phyloP scores from a whole-genome alignment of 2,888 invertebrate species.

The Mesochorus sp. region DNA sequence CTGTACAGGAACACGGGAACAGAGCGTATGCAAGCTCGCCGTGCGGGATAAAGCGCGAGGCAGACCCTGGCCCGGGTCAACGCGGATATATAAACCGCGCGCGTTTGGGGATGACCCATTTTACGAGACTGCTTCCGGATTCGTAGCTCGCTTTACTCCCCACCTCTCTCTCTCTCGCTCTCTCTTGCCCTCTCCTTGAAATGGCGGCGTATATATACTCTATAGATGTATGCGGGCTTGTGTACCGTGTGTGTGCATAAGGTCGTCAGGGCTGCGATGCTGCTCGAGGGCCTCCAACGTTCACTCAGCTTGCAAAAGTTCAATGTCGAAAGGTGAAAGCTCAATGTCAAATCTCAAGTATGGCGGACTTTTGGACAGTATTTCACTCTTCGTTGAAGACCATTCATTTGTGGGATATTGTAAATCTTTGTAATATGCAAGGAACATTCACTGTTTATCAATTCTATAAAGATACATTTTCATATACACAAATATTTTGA shows the following conservation, averaged over 20 bases:
- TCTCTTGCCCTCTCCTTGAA: too few species aligned
- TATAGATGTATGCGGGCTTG: neutral
- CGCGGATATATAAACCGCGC: slow-evolving; percentile 48
- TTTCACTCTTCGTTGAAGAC: neutral
- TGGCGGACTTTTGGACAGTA: slow-evolving; percentile 6
- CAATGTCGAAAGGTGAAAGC: slow-evolving; percentile 61
- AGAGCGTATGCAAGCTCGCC: slow-evolving; percentile 5
- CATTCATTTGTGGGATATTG: too few species aligned
- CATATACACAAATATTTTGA: too few species aligned
- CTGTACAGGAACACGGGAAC: neutral
- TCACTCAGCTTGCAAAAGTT: slow-evolving; percentile 39
- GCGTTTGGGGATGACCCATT: slow-evolving; percentile 66
- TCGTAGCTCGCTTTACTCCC: slow-evolving; percentile 33
- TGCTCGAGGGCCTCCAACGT: slow-evolving; percentile 14
- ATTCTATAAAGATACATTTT: too few species aligned
- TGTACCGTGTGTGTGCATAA: too few species aligned
- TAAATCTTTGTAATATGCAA: too few species aligned
- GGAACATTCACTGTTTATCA: too few species aligned
- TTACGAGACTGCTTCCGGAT: slow-evolving; percentile 55
- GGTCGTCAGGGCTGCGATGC: slow-evolving; percentile 5
- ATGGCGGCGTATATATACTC: neutral
- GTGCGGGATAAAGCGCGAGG: slow-evolving; percentile 26
- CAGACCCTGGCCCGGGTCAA: slow-evolving; percentile 59
- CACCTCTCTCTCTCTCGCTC: too few species aligned
- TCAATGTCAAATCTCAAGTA: slow-evolving; percentile 49